These are phyloP conservation scores for Chiridota heheva DNA, from an alignment of 35 echinoderm and acorn worm genomes.

Conservation along the genomic window DNA sequence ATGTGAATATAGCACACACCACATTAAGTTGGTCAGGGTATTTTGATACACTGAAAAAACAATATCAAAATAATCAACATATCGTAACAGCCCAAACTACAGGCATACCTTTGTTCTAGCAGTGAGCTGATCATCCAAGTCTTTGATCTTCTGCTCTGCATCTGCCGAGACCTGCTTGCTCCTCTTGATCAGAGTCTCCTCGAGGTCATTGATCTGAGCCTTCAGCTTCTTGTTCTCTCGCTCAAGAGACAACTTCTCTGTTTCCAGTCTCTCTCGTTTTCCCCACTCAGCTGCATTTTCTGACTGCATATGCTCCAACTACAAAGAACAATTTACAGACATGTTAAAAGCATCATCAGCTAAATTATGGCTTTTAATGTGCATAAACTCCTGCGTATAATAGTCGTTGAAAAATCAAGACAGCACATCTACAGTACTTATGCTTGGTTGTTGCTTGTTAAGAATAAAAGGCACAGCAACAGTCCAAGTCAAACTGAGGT, in stretches of 20 bases:
- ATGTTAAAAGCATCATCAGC: not conserved
- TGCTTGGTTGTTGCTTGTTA: too few species aligned
- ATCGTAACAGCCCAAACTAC: too few species aligned
- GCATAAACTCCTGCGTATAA: too few species aligned
- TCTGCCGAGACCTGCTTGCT: conserved; percentile 72
- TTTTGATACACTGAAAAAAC: too few species aligned
- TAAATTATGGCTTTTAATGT: too few species aligned
- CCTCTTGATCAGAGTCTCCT: conserved; percentile 61
- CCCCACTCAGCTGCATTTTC: conserved; percentile 94
- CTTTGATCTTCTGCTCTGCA: conserved; percentile 64
- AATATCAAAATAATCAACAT: too few species aligned
- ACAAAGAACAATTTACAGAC: not conserved
- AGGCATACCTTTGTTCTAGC: conserved; percentile 72
- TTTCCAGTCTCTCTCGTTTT: conserved; percentile 85
- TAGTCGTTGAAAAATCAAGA: too few species aligned
- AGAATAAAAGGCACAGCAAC: too few species aligned
- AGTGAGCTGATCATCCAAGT: conserved; percentile 62
- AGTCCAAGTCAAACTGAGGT: too few species aligned
- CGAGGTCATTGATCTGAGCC: conserved; percentile 64
- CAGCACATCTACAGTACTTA: too few species aligned
- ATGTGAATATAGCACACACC: too few species aligned
- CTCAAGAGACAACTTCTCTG: conserved; percentile 85
- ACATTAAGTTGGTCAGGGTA: too few species aligned
- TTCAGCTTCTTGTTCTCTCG: conserved; percentile 82
- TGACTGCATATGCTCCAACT: conserved; percentile 86